These are phyloP conservation scores for Creontiades dilutus DNA, from an alignment of 2,888 invertebrate genomes.

Conservation along the genomic window DNA sequence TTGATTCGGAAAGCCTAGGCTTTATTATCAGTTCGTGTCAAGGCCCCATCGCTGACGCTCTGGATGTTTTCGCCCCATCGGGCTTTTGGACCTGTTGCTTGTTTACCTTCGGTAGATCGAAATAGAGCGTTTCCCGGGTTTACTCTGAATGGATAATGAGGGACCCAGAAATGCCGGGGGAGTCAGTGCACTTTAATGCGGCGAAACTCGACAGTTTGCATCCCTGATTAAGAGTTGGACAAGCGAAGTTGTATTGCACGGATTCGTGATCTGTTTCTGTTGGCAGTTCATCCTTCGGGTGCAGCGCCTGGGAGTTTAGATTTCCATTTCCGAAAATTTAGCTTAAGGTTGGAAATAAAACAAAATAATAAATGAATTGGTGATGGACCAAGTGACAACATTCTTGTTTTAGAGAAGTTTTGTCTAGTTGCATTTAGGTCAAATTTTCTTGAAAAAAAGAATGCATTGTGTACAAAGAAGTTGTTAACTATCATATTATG, in stretches of 20 bases:
- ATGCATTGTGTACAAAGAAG: no score
- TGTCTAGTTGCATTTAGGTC: no score
- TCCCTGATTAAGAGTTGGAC: neutral
- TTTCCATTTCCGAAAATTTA: no score
- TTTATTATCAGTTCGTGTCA: neutral
- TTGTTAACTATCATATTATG: no score
- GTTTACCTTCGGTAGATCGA: constrained; percentile 15
- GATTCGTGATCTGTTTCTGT: neutral
- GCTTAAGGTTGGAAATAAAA: no score
- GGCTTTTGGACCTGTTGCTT: neutral
- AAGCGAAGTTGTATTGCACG: neutral
- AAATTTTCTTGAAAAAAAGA: no score
- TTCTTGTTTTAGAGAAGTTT: no score
- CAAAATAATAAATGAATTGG: no score
- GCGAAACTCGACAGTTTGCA: neutral
- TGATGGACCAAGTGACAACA: no score
- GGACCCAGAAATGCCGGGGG: neutral
- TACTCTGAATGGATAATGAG: neutral
- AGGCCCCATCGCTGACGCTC: neutral
- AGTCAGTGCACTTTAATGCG: neutral
- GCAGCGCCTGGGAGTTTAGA: no score
- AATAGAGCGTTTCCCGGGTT: neutral
- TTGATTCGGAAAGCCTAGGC: neutral
- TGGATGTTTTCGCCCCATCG: neutral
- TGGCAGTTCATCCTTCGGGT: no score